A percentile compares a stretch with the other conserved stretches of the same genome.
phyloP scores from a whole-genome alignment of 2,113 vertebrate species.

The Mustelus asterias region DNA sequence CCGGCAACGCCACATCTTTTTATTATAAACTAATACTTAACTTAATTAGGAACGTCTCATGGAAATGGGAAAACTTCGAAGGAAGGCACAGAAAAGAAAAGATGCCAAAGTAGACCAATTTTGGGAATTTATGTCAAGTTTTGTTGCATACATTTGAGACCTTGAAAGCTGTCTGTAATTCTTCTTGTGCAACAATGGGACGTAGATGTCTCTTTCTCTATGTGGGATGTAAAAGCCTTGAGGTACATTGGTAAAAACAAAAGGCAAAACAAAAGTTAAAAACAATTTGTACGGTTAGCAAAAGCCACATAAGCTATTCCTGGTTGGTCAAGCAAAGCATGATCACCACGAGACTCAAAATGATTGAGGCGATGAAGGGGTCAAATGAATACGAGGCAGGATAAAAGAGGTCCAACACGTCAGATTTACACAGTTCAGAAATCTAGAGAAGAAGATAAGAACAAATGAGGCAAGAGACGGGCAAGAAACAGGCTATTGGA shows the following conservation, averaged over 20 bases:
- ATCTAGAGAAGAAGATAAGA: neutral
- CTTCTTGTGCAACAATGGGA: too few species aligned
- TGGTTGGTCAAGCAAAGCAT: neutral
- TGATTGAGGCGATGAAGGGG: neutral
- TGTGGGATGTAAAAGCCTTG: neutral
- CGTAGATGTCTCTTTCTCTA: too few species aligned
- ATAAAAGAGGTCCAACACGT: neutral
- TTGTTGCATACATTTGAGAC: too few species aligned
- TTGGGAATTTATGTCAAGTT: too few species aligned
- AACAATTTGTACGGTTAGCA: neutral
- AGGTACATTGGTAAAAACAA: neutral
- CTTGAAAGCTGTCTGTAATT: too few species aligned
- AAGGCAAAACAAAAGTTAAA: neutral
- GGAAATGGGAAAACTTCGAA: too few species aligned
- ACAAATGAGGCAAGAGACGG: neutral
- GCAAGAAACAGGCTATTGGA: too few species aligned
- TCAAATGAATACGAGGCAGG: neutral
- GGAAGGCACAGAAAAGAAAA: neutral
- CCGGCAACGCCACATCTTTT: too few species aligned
- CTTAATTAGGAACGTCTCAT: too few species aligned
- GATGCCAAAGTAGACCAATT: too few species aligned
- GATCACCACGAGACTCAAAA: neutral
- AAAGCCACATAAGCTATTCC: neutral
- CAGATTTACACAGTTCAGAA: neutral
- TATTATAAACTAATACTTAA: too few species aligned